Evolutionary conservation across 2,888 invertebrate species (phyloP).

Genomic region (Homarus gammarus): DNA sequence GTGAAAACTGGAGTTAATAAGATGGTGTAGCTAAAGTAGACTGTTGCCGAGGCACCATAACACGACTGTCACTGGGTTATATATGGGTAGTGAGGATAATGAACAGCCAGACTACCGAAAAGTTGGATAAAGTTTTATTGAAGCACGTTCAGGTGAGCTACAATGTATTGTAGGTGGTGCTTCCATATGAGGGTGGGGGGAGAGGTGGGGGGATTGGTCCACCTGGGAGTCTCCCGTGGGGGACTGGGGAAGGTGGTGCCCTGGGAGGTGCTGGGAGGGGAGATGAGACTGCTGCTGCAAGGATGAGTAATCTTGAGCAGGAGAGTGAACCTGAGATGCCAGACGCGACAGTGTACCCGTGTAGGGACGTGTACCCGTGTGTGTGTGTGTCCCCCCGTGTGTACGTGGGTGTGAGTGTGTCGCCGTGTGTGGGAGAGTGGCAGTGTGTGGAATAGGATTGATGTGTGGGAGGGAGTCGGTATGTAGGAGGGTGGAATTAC

Average conservation of each 20-base stretch:
- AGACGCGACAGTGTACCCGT: background rate
- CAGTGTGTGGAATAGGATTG: background rate
- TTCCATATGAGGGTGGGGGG: background rate
- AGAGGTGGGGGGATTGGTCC: background rate
- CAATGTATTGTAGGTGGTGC: background rate
- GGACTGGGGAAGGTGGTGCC: background rate
- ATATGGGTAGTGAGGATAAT: background rate
- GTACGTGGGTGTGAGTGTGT: background rate
- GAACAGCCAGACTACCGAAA: conserved; percentile 2
- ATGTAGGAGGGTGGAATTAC: too few relatives aligned
- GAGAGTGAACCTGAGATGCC: background rate
- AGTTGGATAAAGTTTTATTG: conserved; percentile 20
- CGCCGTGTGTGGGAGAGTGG: background rate
- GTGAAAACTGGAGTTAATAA: too few relatives aligned
- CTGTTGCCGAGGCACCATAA: too few relatives aligned
- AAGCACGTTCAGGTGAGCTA: conserved; percentile 1
- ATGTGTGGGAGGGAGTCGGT: too few relatives aligned
- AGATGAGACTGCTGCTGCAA: background rate
- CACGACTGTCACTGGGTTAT: too few relatives aligned
- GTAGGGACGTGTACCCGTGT: background rate
- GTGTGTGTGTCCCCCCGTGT: background rate
- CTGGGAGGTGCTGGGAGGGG: background rate
- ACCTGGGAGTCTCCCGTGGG: background rate
- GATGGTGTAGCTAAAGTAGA: too few relatives aligned
- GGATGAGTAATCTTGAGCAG: background rate